Evolutionary conservation across 2,888 invertebrate genomes (phyloP).

Genomic region (Drosophila crucigera): DNA sequence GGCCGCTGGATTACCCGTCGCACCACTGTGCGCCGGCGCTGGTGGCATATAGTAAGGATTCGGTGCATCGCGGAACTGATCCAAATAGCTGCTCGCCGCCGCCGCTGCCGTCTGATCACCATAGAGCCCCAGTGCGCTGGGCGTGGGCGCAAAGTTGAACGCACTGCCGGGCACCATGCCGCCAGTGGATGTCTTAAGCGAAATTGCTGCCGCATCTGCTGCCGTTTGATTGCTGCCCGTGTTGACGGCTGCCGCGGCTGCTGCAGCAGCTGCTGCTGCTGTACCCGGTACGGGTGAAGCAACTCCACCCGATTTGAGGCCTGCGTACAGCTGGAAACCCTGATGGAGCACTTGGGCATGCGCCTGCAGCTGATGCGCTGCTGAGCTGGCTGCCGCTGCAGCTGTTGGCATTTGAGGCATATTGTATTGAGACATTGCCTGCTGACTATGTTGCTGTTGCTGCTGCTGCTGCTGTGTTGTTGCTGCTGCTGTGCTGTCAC

Average conservation of each 20-base stretch:
- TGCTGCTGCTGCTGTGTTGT: constrained; percentile 44
- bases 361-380: constrained; percentile 75
- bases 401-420: constrained; percentile 68
- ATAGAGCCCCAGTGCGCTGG: constrained; percentile 86
- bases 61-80: constrained; percentile 88
- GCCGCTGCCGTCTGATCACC: constrained; percentile 84
- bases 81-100: constrained; percentile 89
- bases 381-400: constrained; percentile 76
- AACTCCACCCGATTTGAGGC: constrained; percentile 86
- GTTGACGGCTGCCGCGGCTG: constrained; percentile 34
- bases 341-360: constrained; percentile 83
- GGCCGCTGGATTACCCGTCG: constrained; percentile 57
- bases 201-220: constrained; percentile 86
- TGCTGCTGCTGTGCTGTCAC: constrained; percentile 58
- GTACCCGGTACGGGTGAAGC: constrained; percentile 66
- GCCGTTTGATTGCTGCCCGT: constrained; percentile 55
- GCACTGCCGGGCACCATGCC: constrained; percentile 92
- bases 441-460: constrained; percentile 65
- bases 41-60: constrained; percentile 87
- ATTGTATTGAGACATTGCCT: constrained; percentile 64
- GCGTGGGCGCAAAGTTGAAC: constrained; percentile 92
- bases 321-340: constrained; percentile 88
- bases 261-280: constrained; percentile 51
- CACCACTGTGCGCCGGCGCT: constrained; percentile 86
- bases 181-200: constrained; percentile 88